phyloP scores from a whole-genome alignment of 2,113 vertebrate genomes.

The Paedocypris sp. region DNA sequence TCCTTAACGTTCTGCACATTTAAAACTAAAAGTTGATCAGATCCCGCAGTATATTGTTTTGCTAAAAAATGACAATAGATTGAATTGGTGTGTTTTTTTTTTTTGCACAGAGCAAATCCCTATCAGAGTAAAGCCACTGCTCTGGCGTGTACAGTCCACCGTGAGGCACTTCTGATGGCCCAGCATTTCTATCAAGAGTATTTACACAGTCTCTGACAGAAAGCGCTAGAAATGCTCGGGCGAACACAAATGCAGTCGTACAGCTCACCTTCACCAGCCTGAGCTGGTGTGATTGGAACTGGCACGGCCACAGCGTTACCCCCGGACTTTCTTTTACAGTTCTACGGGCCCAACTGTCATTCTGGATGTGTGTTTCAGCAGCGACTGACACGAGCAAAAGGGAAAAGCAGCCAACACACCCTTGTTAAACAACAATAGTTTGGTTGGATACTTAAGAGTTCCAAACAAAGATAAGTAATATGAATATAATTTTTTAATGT shows the following conservation, averaged over 20 bases:
- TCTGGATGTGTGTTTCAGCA: constrained; percentile 47
- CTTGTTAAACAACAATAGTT: no score
- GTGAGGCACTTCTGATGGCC: neutral
- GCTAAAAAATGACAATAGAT: no score
- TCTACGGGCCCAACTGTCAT: constrained; percentile 31
- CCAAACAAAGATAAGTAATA: no score
- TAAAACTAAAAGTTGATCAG: no score
- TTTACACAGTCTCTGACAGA: constrained; percentile 39
- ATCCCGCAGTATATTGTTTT: no score
- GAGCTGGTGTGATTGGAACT: constrained; percentile 53
- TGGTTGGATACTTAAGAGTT: no score
- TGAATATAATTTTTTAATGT: no score
- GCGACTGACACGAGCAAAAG: constrained; percentile 23
- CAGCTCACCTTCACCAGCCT: constrained; percentile 37
- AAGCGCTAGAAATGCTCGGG: constrained; percentile 21
- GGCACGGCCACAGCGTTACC: constrained; percentile 48
- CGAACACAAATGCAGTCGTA: constrained; percentile 39
- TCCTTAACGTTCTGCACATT: no score
- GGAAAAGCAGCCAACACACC: no score
- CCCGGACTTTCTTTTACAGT: constrained; percentile 41
- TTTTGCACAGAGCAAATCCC: no score
- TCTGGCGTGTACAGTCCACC: neutral
- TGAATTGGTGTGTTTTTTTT: no score
- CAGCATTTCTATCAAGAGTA: constrained; percentile 1
- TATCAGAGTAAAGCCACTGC: no score